Evolutionary conservation across 2,113 vertebrate species (phyloP), one percentile per base, ranked within the genome.

Genomic region (Trinectes maculatus): DNA sequence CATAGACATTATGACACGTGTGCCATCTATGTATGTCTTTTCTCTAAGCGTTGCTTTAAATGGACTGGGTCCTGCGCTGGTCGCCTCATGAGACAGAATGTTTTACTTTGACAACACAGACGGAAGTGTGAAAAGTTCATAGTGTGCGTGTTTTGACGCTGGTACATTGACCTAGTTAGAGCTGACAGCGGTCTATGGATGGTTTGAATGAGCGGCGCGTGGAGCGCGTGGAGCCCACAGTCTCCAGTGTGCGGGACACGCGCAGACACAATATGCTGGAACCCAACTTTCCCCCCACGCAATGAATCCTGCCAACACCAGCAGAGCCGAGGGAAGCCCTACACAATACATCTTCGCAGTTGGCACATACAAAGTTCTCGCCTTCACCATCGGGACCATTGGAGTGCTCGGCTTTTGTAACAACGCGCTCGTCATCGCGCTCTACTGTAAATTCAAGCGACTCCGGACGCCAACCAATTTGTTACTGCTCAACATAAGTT

Each of bases 401-500:
- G 95, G 95, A 39, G 61, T 93, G 6, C 85, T 94, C 77, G 96
- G 94, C 56, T 93, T 94, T 60, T 93, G 95, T 67, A 95, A 91
- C 83, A 97, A 96, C 87, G 85, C 93, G 13, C 85, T 95, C 25
- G 93, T 95, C 31, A 75, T 98, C 25, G 53, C 93, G 34, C 92
- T 98, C 16, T 97, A 93, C 88, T 93, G 83, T 64, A 93, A 83
- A 87, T 96, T 94, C 87, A 94, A 89, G 91, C 86, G 92, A 33
- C 93, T 97, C 12, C 91, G 94, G 73, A 94, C 94, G 2, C 96
- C 96, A 51, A 94, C 93, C 3, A 94, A 93, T 74, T 79, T 95
- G 52, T 60, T 97, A 28, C 90, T 98, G 64, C 86, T 94, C 58
- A 96, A 94, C 72, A 93, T 95, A 80, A 95, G 95, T 80, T 80